Evolutionary conservation across 2,888 invertebrate species (phyloP).

Genomic region (Silvanus unidentatus): DNA sequence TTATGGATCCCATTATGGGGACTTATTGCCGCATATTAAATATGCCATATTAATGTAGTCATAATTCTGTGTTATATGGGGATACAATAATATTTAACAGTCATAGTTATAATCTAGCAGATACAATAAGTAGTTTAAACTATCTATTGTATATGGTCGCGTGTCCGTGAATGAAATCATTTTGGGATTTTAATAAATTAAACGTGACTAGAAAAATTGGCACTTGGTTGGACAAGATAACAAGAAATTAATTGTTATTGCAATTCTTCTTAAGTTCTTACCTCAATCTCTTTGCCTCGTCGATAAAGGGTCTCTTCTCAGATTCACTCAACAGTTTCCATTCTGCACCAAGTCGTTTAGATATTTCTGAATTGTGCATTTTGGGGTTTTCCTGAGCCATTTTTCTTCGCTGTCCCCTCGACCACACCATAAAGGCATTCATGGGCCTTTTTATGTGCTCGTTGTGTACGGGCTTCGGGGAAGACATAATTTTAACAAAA

Average conservation of each 20-base stretch:
- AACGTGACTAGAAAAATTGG: no score
- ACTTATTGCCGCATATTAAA: constrained; percentile 35
- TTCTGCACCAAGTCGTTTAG: constrained; percentile 78
- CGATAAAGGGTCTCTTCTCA: constrained; percentile 85
- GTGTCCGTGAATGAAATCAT: no score
- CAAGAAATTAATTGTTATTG: background rate
- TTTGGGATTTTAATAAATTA: no score
- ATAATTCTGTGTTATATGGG: constrained; percentile 37
- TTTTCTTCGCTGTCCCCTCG: constrained; percentile 78
- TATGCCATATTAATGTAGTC: constrained; percentile 46
- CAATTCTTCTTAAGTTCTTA: constrained; percentile 47
- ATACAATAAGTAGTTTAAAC: no score
- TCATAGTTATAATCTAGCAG: background rate
- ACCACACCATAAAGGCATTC: constrained; percentile 89
- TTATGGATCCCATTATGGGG: constrained; percentile 39
- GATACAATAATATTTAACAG: no score
- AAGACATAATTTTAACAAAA: constrained; percentile 24
- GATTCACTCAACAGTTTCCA: constrained; percentile 83
- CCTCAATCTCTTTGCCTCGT: constrained; percentile 84
- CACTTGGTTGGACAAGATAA: no score
- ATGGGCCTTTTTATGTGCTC: constrained; percentile 72
- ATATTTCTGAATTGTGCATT: constrained; percentile 91
- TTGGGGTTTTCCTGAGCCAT: constrained; percentile 93
- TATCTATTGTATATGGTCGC: no score
- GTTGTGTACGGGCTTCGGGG: constrained; percentile 40